These are phyloP conservation scores for Theodoxus fluviatilis DNA, from an alignment of 2,888 invertebrate genomes.

Conservation along the genomic window DNA sequence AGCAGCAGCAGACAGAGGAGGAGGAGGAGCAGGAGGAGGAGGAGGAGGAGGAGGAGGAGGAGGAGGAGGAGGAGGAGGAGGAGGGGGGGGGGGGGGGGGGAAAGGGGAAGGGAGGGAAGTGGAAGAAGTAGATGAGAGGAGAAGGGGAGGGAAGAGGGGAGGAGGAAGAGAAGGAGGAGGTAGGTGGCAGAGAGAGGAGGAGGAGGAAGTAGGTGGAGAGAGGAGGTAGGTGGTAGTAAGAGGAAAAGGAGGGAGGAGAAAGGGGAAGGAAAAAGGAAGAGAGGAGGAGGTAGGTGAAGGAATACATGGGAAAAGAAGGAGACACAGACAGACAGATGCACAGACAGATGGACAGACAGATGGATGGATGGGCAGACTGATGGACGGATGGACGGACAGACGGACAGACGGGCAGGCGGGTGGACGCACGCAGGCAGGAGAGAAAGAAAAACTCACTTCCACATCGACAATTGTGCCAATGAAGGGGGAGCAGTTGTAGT, in stretches of 20 bases:
- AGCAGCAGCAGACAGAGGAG: neutral
- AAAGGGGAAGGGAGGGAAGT: slow-evolving; percentile 6
- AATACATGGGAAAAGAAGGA: neutral
- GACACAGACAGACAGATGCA: neutral
- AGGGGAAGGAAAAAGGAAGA: too few relatives aligned
- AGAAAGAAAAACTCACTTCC: too few relatives aligned
- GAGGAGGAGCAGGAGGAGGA: neutral
- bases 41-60: neutral
- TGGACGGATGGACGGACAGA: neutral
- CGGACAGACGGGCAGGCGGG: neutral
- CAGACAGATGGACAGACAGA: neutral
- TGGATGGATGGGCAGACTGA: neutral
- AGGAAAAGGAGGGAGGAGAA: too few relatives aligned
- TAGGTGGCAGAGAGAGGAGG: neutral
- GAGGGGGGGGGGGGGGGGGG: neutral
- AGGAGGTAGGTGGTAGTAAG: too few relatives aligned
- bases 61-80: neutral
- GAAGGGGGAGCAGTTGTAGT: too few relatives aligned
- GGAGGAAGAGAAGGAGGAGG: neutral
- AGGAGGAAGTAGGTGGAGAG: too few relatives aligned
- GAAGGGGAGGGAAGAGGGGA: neutral
- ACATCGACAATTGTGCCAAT: too few relatives aligned
- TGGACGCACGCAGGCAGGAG: neutral
- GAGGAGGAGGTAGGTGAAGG: too few relatives aligned
- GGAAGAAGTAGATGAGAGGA: neutral